Evolutionary conservation across 2,888 invertebrate genomes (phyloP).

Genomic region (Drosophila ezoana): DNA sequence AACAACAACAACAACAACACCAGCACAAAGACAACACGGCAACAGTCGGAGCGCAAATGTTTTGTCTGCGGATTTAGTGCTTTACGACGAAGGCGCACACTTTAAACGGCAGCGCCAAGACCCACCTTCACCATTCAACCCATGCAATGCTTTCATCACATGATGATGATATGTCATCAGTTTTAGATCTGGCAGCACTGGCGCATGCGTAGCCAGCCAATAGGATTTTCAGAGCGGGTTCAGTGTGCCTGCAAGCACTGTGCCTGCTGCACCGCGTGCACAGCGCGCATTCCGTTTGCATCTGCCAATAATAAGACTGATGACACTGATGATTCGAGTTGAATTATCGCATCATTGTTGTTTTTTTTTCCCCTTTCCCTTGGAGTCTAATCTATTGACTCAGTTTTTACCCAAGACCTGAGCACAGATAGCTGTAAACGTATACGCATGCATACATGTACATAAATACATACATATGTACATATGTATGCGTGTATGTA

Average conservation of each 20-base stretch:
- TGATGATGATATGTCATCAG: slow-evolving; percentile 7
- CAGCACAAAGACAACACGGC: slow-evolving; percentile 11
- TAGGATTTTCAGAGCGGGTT: background rate
- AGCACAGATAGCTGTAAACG: slow-evolving; percentile 6
- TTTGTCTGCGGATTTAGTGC: slow-evolving; percentile 74
- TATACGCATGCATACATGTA: background rate
- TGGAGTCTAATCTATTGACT: slow-evolving; percentile 31
- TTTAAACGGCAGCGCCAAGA: slow-evolving; percentile 39
- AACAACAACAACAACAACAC: slow-evolving; percentile 25
- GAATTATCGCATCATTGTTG: slow-evolving; percentile 45
- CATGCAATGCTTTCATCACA: slow-evolving; percentile 1
- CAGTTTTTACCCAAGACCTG: slow-evolving; percentile 20
- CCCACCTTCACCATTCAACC: slow-evolving; percentile 8
- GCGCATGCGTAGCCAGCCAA: slow-evolving; percentile 33
- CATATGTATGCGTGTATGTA: background rate
- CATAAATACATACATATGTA: background rate
- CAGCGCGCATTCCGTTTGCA: slow-evolving; percentile 3
- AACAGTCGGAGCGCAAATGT: slow-evolving; percentile 46
- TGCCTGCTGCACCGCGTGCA: slow-evolving; percentile 17
- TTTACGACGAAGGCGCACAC: slow-evolving; percentile 65
- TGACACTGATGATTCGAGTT: slow-evolving; percentile 57
- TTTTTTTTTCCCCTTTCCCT: slow-evolving; percentile 32
- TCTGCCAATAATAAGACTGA: slow-evolving; percentile 45
- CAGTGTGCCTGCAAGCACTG: slow-evolving; percentile 7
- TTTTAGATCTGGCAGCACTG: background rate